Conservation (phyloP, 2,113 vertebrate species). For the Oryzias melastigma region DNA sequence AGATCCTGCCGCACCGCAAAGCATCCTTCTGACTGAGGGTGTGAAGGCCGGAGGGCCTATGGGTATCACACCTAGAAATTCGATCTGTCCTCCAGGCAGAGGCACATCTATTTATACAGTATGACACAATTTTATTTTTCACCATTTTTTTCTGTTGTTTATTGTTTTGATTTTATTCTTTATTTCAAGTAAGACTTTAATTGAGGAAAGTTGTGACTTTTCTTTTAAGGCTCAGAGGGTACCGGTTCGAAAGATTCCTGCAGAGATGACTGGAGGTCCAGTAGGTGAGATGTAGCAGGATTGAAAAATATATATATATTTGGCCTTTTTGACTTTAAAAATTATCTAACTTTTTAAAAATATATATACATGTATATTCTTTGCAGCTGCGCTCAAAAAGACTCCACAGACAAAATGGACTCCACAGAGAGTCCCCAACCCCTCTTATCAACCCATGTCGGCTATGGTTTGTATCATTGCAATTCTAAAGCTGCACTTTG, state of each 20-base stretch:
- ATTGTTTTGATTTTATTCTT: neutral
- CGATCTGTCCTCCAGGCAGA: conserved; percentile 50
- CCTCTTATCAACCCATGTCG: conserved; percentile 63
- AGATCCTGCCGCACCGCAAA: conserved; percentile 52
- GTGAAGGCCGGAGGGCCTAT: conserved; percentile 33
- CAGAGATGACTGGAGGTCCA: conserved; percentile 24
- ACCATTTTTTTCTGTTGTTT: neutral
- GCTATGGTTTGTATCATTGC: conserved; percentile 55
- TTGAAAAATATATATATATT: conserved; percentile 13
- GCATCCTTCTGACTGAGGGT: conserved; percentile 65
- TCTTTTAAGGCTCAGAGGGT: conserved; percentile 71
- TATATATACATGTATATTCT: neutral
- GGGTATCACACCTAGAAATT: conserved; percentile 41
- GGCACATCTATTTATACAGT: conserved; percentile 65
- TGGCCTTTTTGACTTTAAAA: conserved; percentile 4
- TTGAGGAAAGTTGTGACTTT: neutral
- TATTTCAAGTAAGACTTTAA: neutral
- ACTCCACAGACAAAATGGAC: conserved; percentile 56
- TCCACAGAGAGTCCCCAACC: conserved; percentile 65
- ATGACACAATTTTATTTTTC: conserved; percentile 3
- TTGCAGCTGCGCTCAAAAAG: conserved; percentile 30
- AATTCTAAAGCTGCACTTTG: neutral
- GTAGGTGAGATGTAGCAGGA: conserved; percentile 41
- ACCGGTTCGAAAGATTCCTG: conserved; percentile 51
- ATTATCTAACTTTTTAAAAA: conserved; percentile 1